phyloP scores from a whole-genome alignment of 2,797 vertebrate genomes.

The Vultur gryphus region DNA sequence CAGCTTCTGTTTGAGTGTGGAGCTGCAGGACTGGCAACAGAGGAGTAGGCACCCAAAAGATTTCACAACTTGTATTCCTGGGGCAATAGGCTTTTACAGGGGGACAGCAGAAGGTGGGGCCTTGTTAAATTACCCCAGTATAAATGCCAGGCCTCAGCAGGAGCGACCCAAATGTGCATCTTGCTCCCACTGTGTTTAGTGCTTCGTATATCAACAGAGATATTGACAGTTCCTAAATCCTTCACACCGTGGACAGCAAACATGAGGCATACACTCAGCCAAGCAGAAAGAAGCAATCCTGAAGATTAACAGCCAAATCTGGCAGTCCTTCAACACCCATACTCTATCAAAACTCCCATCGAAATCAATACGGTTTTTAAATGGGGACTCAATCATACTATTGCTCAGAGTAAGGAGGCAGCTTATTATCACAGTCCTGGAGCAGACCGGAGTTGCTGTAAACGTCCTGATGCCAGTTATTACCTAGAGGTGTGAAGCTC shows the following conservation, averaged over 20 bases:
- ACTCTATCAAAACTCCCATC: conserved; percentile 5
- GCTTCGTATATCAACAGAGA: conserved; percentile 33
- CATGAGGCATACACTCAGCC: conserved; percentile 33
- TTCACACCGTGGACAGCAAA: conserved; percentile 59
- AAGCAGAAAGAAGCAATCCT: conserved; percentile 57
- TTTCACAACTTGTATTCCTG: background rate
- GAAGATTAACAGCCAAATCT: conserved; percentile 49
- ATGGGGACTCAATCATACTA: background rate
- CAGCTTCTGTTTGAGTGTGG: background rate
- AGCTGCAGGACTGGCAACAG: background rate
- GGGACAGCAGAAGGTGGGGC: background rate
- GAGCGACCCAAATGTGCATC: background rate
- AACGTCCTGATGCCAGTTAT: background rate
- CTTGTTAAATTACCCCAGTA: background rate
- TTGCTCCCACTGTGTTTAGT: background rate
- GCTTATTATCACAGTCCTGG: background rate
- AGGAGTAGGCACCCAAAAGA: background rate
- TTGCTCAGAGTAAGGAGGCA: background rate
- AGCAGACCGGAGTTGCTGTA: background rate
- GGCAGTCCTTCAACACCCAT: background rate
- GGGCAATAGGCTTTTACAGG: background rate
- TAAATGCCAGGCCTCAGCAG: background rate
- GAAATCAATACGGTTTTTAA: conserved; percentile 39
- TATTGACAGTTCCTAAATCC: conserved; percentile 68
- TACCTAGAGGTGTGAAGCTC: background rate